Evolutionary conservation across 2,888 invertebrate species (phyloP), one percentile per base, ranked within the genome.

Genomic region (Spodoptera exigua): DNA sequence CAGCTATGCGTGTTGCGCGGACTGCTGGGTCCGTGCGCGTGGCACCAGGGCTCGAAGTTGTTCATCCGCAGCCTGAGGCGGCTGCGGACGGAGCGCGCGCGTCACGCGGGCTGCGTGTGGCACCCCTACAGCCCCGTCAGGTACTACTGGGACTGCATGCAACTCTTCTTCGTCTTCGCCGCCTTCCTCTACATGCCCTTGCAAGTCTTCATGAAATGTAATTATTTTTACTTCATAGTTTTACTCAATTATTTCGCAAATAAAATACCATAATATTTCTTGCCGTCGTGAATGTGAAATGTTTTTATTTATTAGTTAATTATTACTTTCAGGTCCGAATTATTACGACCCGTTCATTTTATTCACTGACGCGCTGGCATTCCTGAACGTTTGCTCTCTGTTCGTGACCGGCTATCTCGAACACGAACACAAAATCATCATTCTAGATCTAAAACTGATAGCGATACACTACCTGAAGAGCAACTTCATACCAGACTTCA

Each of bases 51-150:
- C 49, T 61, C 83, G 9, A 56, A 59, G 36, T 75, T 65, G 54
- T 82, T 73, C 74, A 59, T 87, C 34, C 83, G 88, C 47, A 87
- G 87, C 66, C 73, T 77, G 47, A 77, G 79, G 76, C 80, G 84
- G 11, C 78, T 89, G 46, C 74, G 76, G 14, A 27, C 64, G 14
- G 90, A 91, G 73, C 80, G 82, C 34, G 79, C 69, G 17, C 76
- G 88, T 0, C 89, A 89, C 60, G 44, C n/a, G 37, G 70, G 74
- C 65, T 69, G 79, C 44, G 70, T 88, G 11, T 84, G 86, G 70
- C 92, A 93, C 66, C 92, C 93, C 1, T 91, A 88, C 82, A 90
- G 91, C 60, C 81, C 85, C 5, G 48, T 82, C 57, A 83, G 80
- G 56, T 85, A 81, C 75, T 81, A 76, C 67, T 88, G 87, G 85